These are phyloP conservation scores for Heliconius melpomene DNA, from an alignment of 1,140 invertebrate genomes.

Conservation along the genomic window DNA sequence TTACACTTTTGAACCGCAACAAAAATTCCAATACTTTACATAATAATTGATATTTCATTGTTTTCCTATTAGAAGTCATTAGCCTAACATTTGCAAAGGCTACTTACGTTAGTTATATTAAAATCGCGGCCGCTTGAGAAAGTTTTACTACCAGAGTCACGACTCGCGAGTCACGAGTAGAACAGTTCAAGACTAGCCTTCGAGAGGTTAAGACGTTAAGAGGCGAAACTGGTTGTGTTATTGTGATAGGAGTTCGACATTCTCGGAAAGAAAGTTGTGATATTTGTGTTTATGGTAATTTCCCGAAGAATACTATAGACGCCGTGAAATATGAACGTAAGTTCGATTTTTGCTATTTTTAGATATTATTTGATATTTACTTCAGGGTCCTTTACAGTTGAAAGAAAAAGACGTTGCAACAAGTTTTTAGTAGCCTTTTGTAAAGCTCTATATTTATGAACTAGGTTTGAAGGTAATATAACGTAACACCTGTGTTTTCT, in stretches of 20 bases:
- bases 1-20: neutral
- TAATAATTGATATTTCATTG: slow-evolving; percentile 25
- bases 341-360: slow-evolving; percentile 30
- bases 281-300: slow-evolving; percentile 45
- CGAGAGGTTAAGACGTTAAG: slow-evolving; percentile 39
- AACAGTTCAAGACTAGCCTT: slow-evolving; percentile 44
- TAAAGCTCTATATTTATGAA: neutral
- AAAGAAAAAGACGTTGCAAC: slow-evolving; percentile 33
- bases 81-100: slow-evolving; percentile 22
- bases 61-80: slow-evolving; percentile 28
- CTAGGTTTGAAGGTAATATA: neutral
- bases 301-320: slow-evolving; percentile 17
- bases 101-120: slow-evolving; percentile 19
- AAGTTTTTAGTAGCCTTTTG: neutral
- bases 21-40: slow-evolving; percentile 13
- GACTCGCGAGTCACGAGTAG: slow-evolving; percentile 1
- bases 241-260: slow-evolving; percentile 50
- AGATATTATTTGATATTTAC: slow-evolving; percentile 19
- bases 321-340: slow-evolving; percentile 57
- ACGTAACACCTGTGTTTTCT: neutral
- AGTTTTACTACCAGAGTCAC: slow-evolving; percentile 40
- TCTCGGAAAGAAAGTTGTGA: slow-evolving; percentile 57
- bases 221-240: slow-evolving; percentile 47
- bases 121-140: slow-evolving; percentile 53
- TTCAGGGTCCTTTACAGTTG: slow-evolving; percentile 25